phyloP scores from a whole-genome alignment of 2,888 invertebrate species.

The Pollenia labialis region DNA sequence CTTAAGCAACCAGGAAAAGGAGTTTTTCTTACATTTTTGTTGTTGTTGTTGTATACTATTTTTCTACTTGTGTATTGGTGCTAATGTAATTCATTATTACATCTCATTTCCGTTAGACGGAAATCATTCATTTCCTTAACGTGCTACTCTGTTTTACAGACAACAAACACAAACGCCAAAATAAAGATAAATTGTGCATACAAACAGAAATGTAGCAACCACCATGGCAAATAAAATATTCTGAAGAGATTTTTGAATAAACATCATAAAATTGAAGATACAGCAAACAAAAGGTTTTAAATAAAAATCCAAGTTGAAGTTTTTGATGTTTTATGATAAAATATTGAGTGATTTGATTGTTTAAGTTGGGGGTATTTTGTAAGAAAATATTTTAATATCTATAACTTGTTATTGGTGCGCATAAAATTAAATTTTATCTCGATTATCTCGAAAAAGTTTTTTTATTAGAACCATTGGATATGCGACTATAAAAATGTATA shows the following conservation, averaged over 20 bases:
- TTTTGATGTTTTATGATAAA: conserved; percentile 16
- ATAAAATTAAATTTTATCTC: too few relatives aligned
- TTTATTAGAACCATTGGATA: too few relatives aligned
- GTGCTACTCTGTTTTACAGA: conserved; percentile 38
- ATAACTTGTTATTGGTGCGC: too few relatives aligned
- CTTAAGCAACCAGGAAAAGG: conserved; percentile 36
- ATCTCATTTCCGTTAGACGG: conserved; percentile 75
- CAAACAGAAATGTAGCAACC: neutral
- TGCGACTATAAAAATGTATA: too few relatives aligned
- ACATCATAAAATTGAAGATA: conserved; percentile 30
- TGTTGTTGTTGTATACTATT: neutral
- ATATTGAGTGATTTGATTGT: neutral
- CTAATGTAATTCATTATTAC: conserved; percentile 74
- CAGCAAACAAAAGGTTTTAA: conserved; percentile 8
- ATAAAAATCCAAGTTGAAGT: conserved; percentile 31
- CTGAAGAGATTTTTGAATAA: conserved; percentile 79
- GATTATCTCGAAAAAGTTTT: too few relatives aligned
- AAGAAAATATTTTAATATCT: too few relatives aligned
- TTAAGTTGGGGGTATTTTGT: neutral
- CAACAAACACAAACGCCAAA: neutral
- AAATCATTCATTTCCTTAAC: conserved; percentile 75
- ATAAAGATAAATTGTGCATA: conserved; percentile 10
- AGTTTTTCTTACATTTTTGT: neutral
- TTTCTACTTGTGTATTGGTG: conserved; percentile 34
- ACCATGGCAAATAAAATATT: conserved; percentile 74